Base-by-base conservation (phyloP, 2,888 invertebrate genomes). In the Chironomus tentans region DNA sequence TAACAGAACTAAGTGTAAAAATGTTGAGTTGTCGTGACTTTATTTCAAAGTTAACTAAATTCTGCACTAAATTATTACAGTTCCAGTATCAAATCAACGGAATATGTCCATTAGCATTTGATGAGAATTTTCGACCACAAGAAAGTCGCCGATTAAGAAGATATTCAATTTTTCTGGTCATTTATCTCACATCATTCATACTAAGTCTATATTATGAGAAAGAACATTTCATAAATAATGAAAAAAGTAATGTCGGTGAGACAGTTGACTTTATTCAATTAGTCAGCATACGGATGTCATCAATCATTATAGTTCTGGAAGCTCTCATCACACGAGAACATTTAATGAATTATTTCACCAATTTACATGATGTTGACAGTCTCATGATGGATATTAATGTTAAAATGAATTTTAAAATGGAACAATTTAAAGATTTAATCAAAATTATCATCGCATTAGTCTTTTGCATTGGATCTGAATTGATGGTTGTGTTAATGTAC, bases 181-280 rank as follows among this genome's bases (percentile, higher is more conserved):
- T 38, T 62, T 21, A n/a, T 13, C 13, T 65, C n/a, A n/a, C 15
- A 22, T 2, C 22, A 18, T 28, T 47, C 12, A 70, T 70, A 12
- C 3, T 48, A 7, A 28, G 24, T 68, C 6, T 21, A 2, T 70
- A 7, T 13, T 56, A 24, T 15, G 65, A 76, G 4, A 13, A 38
- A 18, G 69, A 76, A 15, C n/a, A 69, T 5, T 68, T 47, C 68
- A 13, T 48, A 50, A 77, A 18, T 28, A 15, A 24, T 68, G 46
- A 62, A 2, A 72, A 76, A 12, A 62, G 65, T 56, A 22, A 46
- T 4, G 68, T 73, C 13, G 70, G 68, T 12, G 76, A 79, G 18
- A 81, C 81, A 0, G 81, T 83, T 4, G 82, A 82, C 76, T 81
- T 80, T 48, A 81, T 83, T 69, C 82, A 83, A 77, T 75, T 83